Evolutionary conservation across 2,888 invertebrate species (phyloP).

Genomic region (Euproctis similis): DNA sequence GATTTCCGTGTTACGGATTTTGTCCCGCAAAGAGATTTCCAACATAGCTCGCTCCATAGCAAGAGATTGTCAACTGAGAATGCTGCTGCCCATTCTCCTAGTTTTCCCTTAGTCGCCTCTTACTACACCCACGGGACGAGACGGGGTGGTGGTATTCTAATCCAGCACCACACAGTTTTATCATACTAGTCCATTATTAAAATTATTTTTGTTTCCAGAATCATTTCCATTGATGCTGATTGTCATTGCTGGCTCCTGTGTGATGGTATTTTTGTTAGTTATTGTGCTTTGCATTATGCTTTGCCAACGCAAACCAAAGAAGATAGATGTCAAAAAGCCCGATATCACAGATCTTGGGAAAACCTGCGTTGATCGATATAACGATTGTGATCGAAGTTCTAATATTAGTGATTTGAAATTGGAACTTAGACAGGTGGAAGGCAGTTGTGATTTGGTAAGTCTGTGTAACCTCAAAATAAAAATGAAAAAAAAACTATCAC

Average conservation of each 20-base stretch:
- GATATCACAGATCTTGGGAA: slow-evolving; percentile 62
- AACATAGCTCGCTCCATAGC: too few relatives aligned
- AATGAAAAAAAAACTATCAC: too few relatives aligned
- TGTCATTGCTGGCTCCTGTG: slow-evolving; percentile 83
- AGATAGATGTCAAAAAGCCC: slow-evolving; percentile 74
- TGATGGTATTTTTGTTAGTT: slow-evolving; percentile 86
- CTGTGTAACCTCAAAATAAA: too few relatives aligned
- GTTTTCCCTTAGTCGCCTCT: too few relatives aligned
- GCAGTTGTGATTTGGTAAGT: slow-evolving; percentile 83
- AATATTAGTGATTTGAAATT: slow-evolving; percentile 94
- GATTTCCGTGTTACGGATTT: too few relatives aligned
- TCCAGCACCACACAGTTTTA: too few relatives aligned
- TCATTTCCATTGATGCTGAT: slow-evolving; percentile 85
- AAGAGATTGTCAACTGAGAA: too few relatives aligned
- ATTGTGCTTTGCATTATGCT: slow-evolving; percentile 85
- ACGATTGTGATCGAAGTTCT: slow-evolving; percentile 89
- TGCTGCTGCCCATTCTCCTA: too few relatives aligned
- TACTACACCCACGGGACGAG: too few relatives aligned
- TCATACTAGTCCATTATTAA: too few relatives aligned
- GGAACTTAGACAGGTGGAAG: slow-evolving; percentile 88
- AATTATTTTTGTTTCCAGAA: slow-evolving; percentile 72
- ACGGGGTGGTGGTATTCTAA: too few relatives aligned
- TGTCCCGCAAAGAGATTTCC: too few relatives aligned
- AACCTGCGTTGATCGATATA: slow-evolving; percentile 60
- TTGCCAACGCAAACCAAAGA: slow-evolving; percentile 79